Conservation (phyloP, 2,113 vertebrate genomes). For the Sturnira hondurensis region DNA sequence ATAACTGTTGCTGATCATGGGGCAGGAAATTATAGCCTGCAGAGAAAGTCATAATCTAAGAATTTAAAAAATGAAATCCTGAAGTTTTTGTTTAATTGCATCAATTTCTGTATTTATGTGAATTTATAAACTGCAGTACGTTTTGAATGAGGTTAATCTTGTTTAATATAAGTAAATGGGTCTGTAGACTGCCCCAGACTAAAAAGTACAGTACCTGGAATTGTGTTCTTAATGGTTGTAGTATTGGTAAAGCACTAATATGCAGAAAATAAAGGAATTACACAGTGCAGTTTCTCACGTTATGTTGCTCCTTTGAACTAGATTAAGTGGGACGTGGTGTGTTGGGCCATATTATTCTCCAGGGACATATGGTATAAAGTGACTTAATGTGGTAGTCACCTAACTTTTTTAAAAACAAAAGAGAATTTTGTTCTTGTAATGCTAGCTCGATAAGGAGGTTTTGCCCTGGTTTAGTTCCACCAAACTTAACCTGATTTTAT, state of each 20-base stretch:
- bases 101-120: slow-evolving; percentile 80
- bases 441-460: not conserved
- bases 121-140: slow-evolving; percentile 78
- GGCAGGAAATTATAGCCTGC: slow-evolving; percentile 52
- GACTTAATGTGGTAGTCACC: slow-evolving; percentile 15
- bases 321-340: slow-evolving; percentile 68
- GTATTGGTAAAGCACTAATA: slow-evolving; percentile 85
- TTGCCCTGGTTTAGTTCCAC: slow-evolving; percentile 24
- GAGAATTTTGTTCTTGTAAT: not conserved
- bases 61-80: slow-evolving; percentile 53
- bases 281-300: slow-evolving; percentile 82
- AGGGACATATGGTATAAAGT: slow-evolving; percentile 23
- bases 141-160: slow-evolving; percentile 81
- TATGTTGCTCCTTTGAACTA: slow-evolving; percentile 77
- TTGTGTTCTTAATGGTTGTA: slow-evolving; percentile 86
- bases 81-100: slow-evolving; percentile 75
- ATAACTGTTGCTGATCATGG: slow-evolving; percentile 46
- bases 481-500: slow-evolving; percentile 26
- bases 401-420: slow-evolving; percentile 35
- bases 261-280: slow-evolving; percentile 87
- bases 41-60: slow-evolving; percentile 64
- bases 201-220: slow-evolving; percentile 79
- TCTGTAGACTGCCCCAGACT: slow-evolving; percentile 83
- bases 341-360: slow-evolving; percentile 47
- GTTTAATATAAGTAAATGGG: slow-evolving; percentile 82